Percentiles rank a stretch among this genome's conserved stretches.
phyloP scores from a whole-genome alignment of 2,797 vertebrate species.

The Heteromormyrus szaboi region DNA sequence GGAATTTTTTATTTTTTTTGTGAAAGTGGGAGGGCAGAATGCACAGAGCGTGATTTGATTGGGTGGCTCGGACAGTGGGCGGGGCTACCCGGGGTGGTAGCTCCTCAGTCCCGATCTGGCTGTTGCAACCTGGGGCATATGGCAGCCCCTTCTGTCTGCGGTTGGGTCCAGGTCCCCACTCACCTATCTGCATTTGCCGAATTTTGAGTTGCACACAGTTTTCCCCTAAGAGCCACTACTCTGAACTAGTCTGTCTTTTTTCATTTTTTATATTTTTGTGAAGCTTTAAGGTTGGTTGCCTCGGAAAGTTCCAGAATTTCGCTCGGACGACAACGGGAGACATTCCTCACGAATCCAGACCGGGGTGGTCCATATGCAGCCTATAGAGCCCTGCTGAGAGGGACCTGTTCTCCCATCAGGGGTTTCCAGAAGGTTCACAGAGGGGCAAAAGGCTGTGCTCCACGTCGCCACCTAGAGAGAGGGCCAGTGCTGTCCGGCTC shows the following conservation, averaged over 20 bases:
- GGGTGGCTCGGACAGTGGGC: background rate
- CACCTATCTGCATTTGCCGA: conserved; percentile 1
- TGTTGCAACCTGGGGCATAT: conserved; percentile 9
- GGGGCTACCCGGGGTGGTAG: background rate
- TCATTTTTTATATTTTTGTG: background rate
- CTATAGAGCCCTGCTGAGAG: background rate
- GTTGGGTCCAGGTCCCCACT: conserved; percentile 11
- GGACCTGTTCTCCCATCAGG: background rate
- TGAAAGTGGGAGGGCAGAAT: background rate
- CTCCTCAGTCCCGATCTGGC: background rate
- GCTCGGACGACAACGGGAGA: background rate
- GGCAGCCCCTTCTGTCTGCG: conserved; percentile 20
- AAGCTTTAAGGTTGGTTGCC: background rate
- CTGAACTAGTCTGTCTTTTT: background rate
- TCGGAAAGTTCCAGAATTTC: background rate
- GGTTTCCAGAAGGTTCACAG: background rate
- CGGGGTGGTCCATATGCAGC: background rate
- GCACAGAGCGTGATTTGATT: background rate
- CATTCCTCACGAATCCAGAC: background rate
- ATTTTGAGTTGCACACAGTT: background rate
- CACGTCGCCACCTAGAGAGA: background rate
- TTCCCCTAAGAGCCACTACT: background rate
- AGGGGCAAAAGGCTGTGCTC: background rate
- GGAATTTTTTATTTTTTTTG: background rate
- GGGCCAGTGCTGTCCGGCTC: background rate